phyloP scores from a whole-genome alignment of 2,888 invertebrate species.

The Zele albiditarsus region DNA sequence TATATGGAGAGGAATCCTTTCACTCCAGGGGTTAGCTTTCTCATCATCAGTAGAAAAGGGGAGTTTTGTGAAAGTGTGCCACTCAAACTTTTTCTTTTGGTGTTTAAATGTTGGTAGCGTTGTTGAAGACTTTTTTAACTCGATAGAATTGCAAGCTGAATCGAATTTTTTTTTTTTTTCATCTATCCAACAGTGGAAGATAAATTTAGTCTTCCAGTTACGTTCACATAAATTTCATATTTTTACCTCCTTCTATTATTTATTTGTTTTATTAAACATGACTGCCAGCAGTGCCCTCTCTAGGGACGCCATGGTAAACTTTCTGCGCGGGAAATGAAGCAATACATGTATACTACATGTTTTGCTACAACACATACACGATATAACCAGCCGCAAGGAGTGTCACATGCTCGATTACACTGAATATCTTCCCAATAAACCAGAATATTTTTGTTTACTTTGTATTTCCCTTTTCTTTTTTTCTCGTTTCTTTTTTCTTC shows the following conservation, averaged over 20 bases:
- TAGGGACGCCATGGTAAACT: background rate
- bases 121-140: background rate
- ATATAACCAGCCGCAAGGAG: background rate
- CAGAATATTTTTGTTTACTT: conserved; percentile 1
- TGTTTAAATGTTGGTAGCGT: background rate
- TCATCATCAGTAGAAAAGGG: background rate
- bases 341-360: background rate
- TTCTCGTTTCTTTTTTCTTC: conserved; percentile 12
- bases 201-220: background rate
- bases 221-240: background rate
- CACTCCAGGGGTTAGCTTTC: background rate
- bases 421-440: background rate
- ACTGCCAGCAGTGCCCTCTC: background rate
- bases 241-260: background rate
- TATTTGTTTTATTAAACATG: background rate
- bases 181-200: background rate
- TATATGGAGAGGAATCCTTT: background rate
- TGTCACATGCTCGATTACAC: background rate
- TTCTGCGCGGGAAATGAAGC: background rate
- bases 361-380: background rate
- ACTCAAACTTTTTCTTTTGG: background rate
- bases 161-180: background rate
- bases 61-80: background rate
- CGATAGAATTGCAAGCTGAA: background rate
- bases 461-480: background rate